These are phyloP conservation scores for Addax nasomaculatus DNA, from an alignment of 2,113 vertebrate species.

Conservation along the genomic window DNA sequence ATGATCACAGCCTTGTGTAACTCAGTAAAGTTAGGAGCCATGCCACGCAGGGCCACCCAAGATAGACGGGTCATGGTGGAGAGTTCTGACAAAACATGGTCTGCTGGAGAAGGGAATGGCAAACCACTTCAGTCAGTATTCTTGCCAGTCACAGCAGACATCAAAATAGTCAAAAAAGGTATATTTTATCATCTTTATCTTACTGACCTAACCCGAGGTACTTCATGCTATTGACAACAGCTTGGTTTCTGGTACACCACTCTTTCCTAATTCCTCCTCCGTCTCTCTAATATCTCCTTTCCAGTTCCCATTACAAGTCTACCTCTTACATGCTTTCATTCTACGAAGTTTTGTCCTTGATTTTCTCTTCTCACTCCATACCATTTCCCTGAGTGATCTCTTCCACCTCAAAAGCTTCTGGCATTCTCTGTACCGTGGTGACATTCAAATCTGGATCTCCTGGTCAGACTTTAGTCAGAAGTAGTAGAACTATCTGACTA, in stretches of 20 bases:
- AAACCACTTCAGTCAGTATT: neutral
- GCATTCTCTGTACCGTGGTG: neutral
- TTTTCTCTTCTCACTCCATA: neutral
- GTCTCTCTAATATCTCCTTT: neutral
- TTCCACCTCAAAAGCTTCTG: neutral
- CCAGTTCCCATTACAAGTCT: neutral
- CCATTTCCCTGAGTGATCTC: neutral
- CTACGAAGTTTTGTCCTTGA: neutral
- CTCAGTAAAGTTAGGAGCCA: neutral
- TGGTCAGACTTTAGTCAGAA: neutral
- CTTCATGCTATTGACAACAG: neutral
- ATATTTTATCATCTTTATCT: neutral
- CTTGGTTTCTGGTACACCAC: neutral
- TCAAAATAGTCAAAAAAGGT: neutral
- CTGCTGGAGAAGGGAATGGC: neutral
- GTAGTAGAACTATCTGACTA: neutral
- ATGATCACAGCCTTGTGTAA: neutral
- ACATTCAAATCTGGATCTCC: neutral
- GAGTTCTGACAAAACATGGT: neutral
- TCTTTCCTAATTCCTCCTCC: too few species aligned
- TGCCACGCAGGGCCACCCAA: neutral
- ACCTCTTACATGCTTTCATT: neutral
- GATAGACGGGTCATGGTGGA: neutral
- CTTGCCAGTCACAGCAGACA: neutral
- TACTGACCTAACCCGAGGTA: neutral